Evolutionary conservation across 2,113 vertebrate species (phyloP).

Genomic region (Podiceps cristatus): DNA sequence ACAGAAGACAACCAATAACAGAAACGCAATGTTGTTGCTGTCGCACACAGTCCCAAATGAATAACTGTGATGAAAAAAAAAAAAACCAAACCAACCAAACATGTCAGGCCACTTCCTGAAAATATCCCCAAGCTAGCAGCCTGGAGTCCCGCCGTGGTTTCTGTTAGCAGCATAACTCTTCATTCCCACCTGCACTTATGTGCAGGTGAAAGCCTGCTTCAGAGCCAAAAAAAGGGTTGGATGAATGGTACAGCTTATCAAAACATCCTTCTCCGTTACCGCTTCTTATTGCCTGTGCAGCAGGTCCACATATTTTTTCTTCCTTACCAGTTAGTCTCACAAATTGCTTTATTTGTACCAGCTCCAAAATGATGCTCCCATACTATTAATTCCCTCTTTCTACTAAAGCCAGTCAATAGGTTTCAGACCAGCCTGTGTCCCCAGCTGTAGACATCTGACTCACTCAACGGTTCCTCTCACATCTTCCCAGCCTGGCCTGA

Average conservation of each 20-base stretch:
- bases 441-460: background rate
- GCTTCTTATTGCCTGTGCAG: background rate
- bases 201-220: background rate
- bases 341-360: background rate
- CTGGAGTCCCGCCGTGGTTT: background rate
- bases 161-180: background rate
- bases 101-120: background rate
- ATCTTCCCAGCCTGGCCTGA: background rate
- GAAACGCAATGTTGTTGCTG: background rate
- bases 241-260: background rate
- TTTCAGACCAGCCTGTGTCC: background rate
- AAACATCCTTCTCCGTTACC: background rate
- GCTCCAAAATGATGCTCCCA: background rate
- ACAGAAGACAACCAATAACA: background rate
- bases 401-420: background rate
- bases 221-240: background rate
- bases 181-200: background rate
- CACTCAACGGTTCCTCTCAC: fast-evolving
- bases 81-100: background rate
- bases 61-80: background rate
- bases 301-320: background rate
- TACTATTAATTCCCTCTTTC: background rate
- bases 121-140: background rate
- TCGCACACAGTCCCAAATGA: background rate
- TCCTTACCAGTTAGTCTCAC: background rate